These are phyloP conservation scores for Andrena dorsata DNA, from an alignment of 2,888 invertebrate genomes.

Conservation along the genomic window DNA sequence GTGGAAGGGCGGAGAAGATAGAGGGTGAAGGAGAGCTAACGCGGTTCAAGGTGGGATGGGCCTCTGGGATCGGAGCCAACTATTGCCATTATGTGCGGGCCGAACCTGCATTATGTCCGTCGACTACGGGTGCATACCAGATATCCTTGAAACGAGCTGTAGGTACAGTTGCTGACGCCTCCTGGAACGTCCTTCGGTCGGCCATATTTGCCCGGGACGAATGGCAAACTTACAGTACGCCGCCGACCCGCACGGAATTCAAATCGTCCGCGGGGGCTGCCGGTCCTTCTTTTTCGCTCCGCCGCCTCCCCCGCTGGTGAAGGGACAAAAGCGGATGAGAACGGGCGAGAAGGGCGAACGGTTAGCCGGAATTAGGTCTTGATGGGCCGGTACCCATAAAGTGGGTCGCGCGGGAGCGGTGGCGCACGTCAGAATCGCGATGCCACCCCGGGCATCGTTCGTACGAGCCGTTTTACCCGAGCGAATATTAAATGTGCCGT, in stretches of 20 bases:
- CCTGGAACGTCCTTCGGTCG: slow-evolving; percentile 43
- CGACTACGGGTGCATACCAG: slow-evolving; percentile 71
- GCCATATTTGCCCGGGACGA: slow-evolving; percentile 66
- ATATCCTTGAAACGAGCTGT: slow-evolving; percentile 75
- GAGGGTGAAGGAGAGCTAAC: slow-evolving; percentile 54
- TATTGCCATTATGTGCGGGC: slow-evolving; percentile 76
- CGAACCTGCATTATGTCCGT: slow-evolving; percentile 73
- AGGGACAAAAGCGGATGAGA: background rate
- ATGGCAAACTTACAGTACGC: slow-evolving; percentile 55
- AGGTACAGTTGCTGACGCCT: slow-evolving; percentile 68
- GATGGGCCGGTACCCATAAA: slow-evolving; percentile 28
- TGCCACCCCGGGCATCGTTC: slow-evolving; percentile 18
- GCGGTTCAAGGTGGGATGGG: slow-evolving; percentile 61
- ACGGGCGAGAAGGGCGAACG: background rate
- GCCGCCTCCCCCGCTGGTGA: background rate
- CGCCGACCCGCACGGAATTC: slow-evolving; percentile 60
- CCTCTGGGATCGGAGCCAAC: slow-evolving; percentile 77
- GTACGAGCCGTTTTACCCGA: slow-evolving; percentile 20
- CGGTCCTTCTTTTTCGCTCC: slow-evolving; percentile 22
- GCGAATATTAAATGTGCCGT: slow-evolving; percentile 53
- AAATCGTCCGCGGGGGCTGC: slow-evolving; percentile 35
- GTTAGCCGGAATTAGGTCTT: slow-evolving; percentile 48
- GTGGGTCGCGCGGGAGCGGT: background rate
- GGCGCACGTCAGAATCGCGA: slow-evolving; percentile 1
- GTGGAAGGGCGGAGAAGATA: slow-evolving; percentile 9